phyloP scores from a whole-genome alignment of 2,113 vertebrate species.

The Spea bombifrons region DNA sequence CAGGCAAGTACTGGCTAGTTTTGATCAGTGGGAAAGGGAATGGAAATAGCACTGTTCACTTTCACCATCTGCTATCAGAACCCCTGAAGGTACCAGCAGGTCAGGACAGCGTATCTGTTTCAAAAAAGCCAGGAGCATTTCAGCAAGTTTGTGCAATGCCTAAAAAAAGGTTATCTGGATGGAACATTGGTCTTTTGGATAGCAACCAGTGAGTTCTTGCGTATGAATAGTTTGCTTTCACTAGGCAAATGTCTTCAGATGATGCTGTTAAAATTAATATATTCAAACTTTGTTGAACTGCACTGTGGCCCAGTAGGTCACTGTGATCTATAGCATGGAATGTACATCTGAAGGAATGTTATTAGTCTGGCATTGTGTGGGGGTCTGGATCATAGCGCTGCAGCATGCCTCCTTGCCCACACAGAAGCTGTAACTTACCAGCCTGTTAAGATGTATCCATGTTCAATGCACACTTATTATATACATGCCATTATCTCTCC shows the following conservation, averaged over 20 bases:
- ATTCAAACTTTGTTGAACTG: slow-evolving; percentile 21
- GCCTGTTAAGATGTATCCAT: too few relatives aligned
- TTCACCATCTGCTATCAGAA: neutral
- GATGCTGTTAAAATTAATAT: slow-evolving; percentile 27
- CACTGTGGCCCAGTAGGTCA: slow-evolving; percentile 1
- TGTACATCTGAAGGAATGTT: neutral
- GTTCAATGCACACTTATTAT: too few relatives aligned
- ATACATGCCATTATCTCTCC: too few relatives aligned
- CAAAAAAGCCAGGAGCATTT: slow-evolving; percentile 15
- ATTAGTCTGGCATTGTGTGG: neutral
- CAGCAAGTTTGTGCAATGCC: slow-evolving; percentile 37
- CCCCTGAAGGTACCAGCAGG: slow-evolving; percentile 35
- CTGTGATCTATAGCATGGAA: neutral
- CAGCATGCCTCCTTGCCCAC: too few relatives aligned
- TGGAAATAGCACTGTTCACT: slow-evolving; percentile 1
- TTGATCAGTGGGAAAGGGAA: neutral
- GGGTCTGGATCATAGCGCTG: neutral
- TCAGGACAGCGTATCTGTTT: slow-evolving; percentile 13
- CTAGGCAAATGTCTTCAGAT: slow-evolving; percentile 20
- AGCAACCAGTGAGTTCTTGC: slow-evolving; percentile 3
- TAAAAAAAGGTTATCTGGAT: slow-evolving; percentile 16
- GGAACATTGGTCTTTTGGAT: slow-evolving; percentile 9
- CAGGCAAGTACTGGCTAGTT: slow-evolving; percentile 12
- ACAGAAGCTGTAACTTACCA: too few relatives aligned
- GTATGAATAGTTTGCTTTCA: slow-evolving; percentile 32